These are phyloP conservation scores for Micoletzkya japonica DNA, from an alignment of 2,888 invertebrate species.

Conservation along the genomic window DNA sequence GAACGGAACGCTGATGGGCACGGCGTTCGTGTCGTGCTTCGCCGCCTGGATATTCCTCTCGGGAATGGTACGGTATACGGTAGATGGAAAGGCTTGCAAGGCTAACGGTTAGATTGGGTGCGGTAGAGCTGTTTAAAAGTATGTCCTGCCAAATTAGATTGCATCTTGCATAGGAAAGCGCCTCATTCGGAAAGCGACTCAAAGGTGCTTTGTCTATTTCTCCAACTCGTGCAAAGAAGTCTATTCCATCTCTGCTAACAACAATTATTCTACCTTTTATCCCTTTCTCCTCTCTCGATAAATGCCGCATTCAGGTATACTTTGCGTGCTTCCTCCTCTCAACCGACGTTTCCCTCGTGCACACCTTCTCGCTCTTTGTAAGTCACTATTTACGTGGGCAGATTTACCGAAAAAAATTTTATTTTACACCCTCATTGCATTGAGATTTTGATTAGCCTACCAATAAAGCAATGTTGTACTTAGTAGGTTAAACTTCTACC, in stretches of 20 bases:
- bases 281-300: too few relatives aligned
- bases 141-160: too few relatives aligned
- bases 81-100: too few relatives aligned
- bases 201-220: neutral
- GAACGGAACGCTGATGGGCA: slow-evolving; percentile 69
- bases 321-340: slow-evolving; percentile 63
- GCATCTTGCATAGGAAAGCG: too few relatives aligned
- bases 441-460: neutral
- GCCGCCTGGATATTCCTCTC: slow-evolving; percentile 68
- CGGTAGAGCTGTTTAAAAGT: too few relatives aligned
- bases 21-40: slow-evolving; percentile 68
- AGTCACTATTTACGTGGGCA: slow-evolving; percentile 42
- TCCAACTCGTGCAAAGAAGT: neutral
- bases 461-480: too few relatives aligned
- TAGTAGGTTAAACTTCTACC: too few relatives aligned
- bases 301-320: slow-evolving; percentile 63
- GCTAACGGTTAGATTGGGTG: too few relatives aligned
- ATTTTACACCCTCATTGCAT: neutral
- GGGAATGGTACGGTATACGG: slow-evolving; percentile 43
- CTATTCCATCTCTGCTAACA: neutral
- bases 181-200: too few relatives aligned
- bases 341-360: slow-evolving; percentile 65
- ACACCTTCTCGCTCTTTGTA: slow-evolving; percentile 66
- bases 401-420: neutral
- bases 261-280: neutral